Conservation (phyloP, 2,113 vertebrate genomes). For the Coreoperca whiteheadi region DNA sequence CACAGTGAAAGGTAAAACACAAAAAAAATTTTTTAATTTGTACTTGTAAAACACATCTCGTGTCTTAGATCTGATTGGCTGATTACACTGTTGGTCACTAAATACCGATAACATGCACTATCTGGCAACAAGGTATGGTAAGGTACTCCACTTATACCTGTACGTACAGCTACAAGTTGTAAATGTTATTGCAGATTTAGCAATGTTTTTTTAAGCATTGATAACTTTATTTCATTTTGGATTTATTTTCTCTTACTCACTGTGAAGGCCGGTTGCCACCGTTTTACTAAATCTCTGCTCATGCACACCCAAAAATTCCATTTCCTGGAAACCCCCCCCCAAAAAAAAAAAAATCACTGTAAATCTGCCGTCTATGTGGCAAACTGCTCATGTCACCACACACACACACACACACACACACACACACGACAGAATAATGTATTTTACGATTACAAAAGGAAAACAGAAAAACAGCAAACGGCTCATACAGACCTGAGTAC, state of each 20-base stretch:
- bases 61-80: not conserved
- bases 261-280: not conserved
- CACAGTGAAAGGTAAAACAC: too few species aligned
- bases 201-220: not conserved
- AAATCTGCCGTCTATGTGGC: not conserved
- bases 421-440: not conserved
- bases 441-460: not conserved
- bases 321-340: not conserved
- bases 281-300: not conserved
- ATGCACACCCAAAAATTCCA: not conserved
- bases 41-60: not conserved
- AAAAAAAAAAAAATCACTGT: not conserved
- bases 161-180: not conserved
- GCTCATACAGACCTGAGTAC: slow-evolving; percentile 79
- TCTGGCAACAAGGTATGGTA: not conserved
- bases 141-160: not conserved
- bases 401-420: not conserved
- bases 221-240: not conserved
- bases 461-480: not conserved
- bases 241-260: not conserved
- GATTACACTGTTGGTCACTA: not conserved
- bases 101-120: not conserved
- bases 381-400: not conserved
- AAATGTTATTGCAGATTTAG: not conserved
- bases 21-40: not conserved